Conservation (phyloP, 2,113 vertebrate genomes). For the Microcebus ravelobensis region DNA sequence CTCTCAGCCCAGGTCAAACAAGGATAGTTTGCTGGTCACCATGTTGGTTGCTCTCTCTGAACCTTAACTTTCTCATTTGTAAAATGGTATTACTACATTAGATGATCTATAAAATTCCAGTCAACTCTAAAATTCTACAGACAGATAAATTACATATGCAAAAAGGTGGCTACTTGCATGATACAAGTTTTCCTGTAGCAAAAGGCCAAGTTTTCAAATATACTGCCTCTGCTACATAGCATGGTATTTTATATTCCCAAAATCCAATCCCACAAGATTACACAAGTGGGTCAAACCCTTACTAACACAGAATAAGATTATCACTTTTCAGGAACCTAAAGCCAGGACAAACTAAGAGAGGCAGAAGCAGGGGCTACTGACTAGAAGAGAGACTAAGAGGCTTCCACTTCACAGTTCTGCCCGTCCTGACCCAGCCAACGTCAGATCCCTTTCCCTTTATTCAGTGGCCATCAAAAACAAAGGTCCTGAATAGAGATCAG, state of each 20-base stretch:
- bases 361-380: not conserved
- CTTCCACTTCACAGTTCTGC: not conserved
- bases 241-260: not conserved
- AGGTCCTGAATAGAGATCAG: slow-evolving; percentile 52
- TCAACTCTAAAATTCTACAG: slow-evolving; percentile 26
- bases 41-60: not conserved
- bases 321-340: not conserved
- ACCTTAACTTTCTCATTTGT: slow-evolving; percentile 8
- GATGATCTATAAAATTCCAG: not conserved
- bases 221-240: not conserved
- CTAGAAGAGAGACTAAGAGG: not conserved
- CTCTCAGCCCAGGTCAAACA: not conserved
- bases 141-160: not conserved
- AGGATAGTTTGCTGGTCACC: not conserved
- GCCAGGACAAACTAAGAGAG: not conserved
- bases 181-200: not conserved
- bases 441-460: slow-evolving; percentile 46
- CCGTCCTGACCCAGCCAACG: not conserved
- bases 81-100: not conserved
- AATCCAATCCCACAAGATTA: not conserved
- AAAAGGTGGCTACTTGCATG: not conserved
- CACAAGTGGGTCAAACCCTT: not conserved
- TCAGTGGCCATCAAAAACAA: not conserved
- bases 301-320: not conserved
- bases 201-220: slow-evolving; percentile 21